phyloP scores from a whole-genome alignment of 2,797 vertebrate species.

The Nothura maculosa region DNA sequence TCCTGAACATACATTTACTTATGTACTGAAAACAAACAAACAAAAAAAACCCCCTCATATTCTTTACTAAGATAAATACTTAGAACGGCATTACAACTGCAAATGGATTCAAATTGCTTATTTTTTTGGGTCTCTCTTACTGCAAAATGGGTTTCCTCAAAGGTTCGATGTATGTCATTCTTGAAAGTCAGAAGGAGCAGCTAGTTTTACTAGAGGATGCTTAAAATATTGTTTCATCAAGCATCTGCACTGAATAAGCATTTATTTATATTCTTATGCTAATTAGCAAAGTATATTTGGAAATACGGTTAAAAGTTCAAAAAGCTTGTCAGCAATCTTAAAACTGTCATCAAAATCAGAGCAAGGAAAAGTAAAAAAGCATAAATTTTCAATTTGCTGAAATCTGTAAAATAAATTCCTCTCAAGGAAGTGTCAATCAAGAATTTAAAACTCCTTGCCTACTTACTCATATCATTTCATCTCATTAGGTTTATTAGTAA shows the following conservation, averaged over 20 bases:
- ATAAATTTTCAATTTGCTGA: background rate
- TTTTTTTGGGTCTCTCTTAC: background rate
- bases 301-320: background rate
- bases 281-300: background rate
- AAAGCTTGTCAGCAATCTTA: background rate
- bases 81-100: background rate
- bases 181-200: background rate
- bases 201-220: background rate
- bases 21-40: background rate
- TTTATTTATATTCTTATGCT: background rate
- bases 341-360: background rate
- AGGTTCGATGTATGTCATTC: background rate
- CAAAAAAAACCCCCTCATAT: rapidly evolving
- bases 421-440: slow-evolving; percentile 13
- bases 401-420: slow-evolving; percentile 36
- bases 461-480: background rate
- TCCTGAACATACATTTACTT: background rate
- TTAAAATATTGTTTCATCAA: background rate
- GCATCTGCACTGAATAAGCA: background rate
- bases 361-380: slow-evolving; percentile 4
- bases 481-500: slow-evolving; percentile 28
- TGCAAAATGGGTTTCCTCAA: background rate
- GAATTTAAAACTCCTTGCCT: slow-evolving; percentile 31
- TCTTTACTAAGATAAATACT: background rate
- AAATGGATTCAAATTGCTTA: background rate